Evolutionary conservation across 2,797 vertebrate species (phyloP).

Genomic region (Oceanodroma leucorhoa): DNA sequence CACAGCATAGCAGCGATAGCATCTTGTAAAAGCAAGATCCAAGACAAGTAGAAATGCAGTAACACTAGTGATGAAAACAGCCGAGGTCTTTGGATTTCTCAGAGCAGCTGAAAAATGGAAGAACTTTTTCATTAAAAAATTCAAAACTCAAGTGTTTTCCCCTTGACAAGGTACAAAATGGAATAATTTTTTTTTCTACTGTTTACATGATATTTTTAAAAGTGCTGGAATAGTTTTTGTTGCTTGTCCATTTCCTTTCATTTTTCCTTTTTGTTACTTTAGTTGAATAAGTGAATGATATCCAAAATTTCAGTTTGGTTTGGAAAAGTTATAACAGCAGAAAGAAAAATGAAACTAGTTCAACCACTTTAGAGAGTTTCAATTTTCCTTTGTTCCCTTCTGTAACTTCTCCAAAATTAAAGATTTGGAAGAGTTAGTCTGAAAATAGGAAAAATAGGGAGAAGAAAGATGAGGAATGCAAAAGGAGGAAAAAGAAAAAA

Average conservation of each 20-base stretch:
- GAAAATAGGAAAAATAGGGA: neutral
- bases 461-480: neutral
- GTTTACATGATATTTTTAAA: neutral
- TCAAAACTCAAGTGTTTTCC: neutral
- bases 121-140: neutral
- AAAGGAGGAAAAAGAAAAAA: neutral
- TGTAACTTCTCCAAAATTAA: constrained; percentile 31
- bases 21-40: constrained; percentile 61
- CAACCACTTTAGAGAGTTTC: constrained; percentile 42
- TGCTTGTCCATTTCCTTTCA: neutral
- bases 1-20: constrained; percentile 15
- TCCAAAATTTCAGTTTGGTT: constrained; percentile 51
- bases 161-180: neutral
- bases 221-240: neutral
- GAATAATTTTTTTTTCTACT: neutral
- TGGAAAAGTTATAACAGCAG: constrained; percentile 8
- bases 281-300: constrained; percentile 8
- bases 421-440: neutral
- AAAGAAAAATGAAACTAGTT: constrained; percentile 48
- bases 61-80: constrained; percentile 36
- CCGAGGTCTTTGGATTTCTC: constrained; percentile 1
- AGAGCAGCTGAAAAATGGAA: constrained; percentile 22
- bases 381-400: constrained; percentile 26
- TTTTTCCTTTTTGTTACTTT: constrained; percentile 9
- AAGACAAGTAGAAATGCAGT: constrained; percentile 47